Base-by-base conservation (phyloP, 2,797 vertebrate species). In the Amazonetta brasiliensis region DNA sequence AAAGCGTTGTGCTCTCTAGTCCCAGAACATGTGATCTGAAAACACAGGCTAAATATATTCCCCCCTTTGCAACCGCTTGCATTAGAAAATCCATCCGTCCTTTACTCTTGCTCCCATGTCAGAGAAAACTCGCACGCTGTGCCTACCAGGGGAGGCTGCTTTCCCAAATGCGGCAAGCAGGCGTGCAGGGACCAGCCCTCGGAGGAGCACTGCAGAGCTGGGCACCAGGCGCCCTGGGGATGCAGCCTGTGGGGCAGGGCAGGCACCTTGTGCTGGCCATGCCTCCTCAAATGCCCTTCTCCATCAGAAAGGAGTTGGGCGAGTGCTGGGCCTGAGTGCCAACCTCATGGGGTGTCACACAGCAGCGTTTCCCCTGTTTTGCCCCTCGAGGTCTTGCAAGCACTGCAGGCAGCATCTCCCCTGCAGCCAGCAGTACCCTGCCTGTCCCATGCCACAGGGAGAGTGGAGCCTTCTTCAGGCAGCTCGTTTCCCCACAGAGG, bases 21-120 rank as follows among this genome's bases (percentile, higher is more conserved):
- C 78, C 64, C 52, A 56, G 81, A 90, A 63, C 90, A 94, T 80
- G 93, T 93, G 81, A 94, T 90, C 46, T 84, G 77, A 92, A 96
- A 91, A 66, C 95, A 84, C 82, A 74, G 78, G 79, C 95, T 95
- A 92, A 90, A 97, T 93, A 76, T 94, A 94, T 94, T 92, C 13
- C 55, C 37, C 54, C 54, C 46, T 5, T 2, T 79, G 81, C 84
- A 89, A 90, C 52, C 11, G 59, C 74, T 84, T 74, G 33, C 56
- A 7, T 87, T 93, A 89, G 75, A 80, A 91, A 94, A 90, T 71
- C 56, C 67, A 84, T 87, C 74, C 84, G 72, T 89, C 74, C 84
- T 85, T 94, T 67, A n/a, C 62, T 73, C 44, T 71, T 52, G 12
- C 33, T 92, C 31, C 76, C 9, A 1, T 3, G 11, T 62, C 30